A percentile compares a stretch with the other conserved stretches of the same genome.
Evolutionary conservation across 2,888 invertebrate genomes (phyloP).

Genomic region (Hoplodrina blanda): DNA sequence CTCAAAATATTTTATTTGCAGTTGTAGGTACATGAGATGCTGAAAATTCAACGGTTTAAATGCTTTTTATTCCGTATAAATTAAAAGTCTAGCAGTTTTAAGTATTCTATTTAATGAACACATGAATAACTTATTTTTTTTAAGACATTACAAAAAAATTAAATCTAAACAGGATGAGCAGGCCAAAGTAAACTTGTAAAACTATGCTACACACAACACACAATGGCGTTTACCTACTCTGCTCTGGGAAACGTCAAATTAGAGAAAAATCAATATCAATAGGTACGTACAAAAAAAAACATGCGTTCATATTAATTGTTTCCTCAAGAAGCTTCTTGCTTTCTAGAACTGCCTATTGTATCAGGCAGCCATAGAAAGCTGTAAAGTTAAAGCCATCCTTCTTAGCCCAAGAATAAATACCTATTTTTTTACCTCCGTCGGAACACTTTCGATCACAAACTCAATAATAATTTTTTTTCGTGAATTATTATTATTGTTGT

Average conservation of each 20-base stretch:
- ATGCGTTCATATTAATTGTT: slow-evolving; percentile 34
- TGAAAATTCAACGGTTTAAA: slow-evolving; percentile 17
- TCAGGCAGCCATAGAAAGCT: too few relatives aligned
- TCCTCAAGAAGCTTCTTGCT: too few relatives aligned
- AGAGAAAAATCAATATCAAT: slow-evolving; percentile 46
- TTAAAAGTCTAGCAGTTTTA: background rate
- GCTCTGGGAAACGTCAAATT: slow-evolving; percentile 51
- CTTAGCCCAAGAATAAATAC: too few relatives aligned
- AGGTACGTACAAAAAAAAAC: slow-evolving; percentile 17
- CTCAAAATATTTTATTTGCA: background rate
- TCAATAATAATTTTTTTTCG: too few relatives aligned
- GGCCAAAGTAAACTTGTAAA: slow-evolving; percentile 31
- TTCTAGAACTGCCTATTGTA: too few relatives aligned
- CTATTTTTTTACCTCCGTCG: too few relatives aligned
- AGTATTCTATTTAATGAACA: slow-evolving; percentile 1
- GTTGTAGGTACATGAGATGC: background rate
- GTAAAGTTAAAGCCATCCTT: too few relatives aligned
- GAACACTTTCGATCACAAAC: too few relatives aligned
- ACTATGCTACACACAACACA: slow-evolving; percentile 31
- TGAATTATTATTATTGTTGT: too few relatives aligned
- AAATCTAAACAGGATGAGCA: slow-evolving; percentile 1
- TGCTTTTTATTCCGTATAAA: slow-evolving; percentile 1
- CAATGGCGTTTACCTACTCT: slow-evolving; percentile 40
- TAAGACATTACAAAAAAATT: background rate
- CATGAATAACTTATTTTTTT: slow-evolving; percentile 2